phyloP scores from a whole-genome alignment of 2,888 invertebrate species.

The Unio pictorum region DNA sequence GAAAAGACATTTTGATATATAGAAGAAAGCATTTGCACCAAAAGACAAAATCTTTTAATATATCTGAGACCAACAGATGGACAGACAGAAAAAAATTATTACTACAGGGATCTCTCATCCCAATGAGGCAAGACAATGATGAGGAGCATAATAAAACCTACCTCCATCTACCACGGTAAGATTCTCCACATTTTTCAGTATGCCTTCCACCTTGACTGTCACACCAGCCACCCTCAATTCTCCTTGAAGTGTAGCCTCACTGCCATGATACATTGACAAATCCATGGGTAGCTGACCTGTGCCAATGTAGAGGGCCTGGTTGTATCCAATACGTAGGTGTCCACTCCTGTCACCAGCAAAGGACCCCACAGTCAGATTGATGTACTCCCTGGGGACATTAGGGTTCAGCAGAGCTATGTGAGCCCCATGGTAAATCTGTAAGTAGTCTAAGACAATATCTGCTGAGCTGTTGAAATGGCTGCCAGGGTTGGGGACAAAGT shows the following conservation, averaged over 20 bases:
- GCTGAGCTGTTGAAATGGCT: conserved; percentile 12
- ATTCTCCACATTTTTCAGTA: conserved; percentile 54
- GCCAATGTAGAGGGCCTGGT: conserved; percentile 49
- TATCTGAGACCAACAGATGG: too few species aligned
- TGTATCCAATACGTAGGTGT: conserved; percentile 47
- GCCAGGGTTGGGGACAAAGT: conserved; percentile 21
- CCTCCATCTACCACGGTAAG: conserved; percentile 57
- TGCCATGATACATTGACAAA: conserved; percentile 49
- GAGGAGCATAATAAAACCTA: conserved; percentile 7
- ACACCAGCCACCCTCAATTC: conserved; percentile 55
- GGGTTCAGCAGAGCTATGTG: conserved; percentile 22
- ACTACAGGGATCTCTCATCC: too few species aligned
- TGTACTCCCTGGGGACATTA: conserved; percentile 10
- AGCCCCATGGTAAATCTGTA: conserved; percentile 34
- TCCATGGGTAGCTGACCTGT: conserved; percentile 46
- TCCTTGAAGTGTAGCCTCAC: conserved; percentile 45
- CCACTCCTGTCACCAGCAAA: conserved; percentile 50
- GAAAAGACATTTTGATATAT: too few species aligned
- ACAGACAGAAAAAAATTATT: too few species aligned
- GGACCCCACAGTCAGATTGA: conserved; percentile 26
- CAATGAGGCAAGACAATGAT: too few species aligned
- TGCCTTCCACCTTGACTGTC: conserved; percentile 44
- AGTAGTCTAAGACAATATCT: conserved; percentile 38
- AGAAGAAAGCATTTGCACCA: too few species aligned
- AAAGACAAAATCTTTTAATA: too few species aligned